A percentile compares a stretch with the other conserved stretches of the same genome.
phyloP scores from a whole-genome alignment of 2,888 invertebrate species.

The Plagiodera versicolora region DNA sequence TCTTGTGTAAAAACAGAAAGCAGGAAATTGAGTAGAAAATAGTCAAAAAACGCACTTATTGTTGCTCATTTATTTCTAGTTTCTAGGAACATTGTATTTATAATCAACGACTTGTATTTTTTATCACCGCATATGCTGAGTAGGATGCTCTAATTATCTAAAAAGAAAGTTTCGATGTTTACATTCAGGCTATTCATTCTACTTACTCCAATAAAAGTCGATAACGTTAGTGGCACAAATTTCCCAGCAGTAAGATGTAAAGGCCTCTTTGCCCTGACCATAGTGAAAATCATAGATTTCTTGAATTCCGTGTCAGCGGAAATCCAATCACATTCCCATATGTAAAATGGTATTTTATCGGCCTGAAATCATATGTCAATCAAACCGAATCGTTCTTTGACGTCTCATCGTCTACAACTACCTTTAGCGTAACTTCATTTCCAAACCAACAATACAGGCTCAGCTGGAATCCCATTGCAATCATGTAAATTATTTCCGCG shows the following conservation, averaged over 20 bases:
- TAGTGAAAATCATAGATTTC: slow-evolving; percentile 46
- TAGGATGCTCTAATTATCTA: slow-evolving; percentile 45
- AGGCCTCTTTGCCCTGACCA: slow-evolving; percentile 45
- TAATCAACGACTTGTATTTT: slow-evolving; percentile 30
- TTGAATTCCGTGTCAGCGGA: slow-evolving; percentile 40
- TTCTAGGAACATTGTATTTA: too few species aligned
- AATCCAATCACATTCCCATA: slow-evolving; percentile 49
- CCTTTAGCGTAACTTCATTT: slow-evolving; percentile 48
- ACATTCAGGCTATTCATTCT: too few species aligned
- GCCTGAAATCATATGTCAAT: slow-evolving; percentile 44
- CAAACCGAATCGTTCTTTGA: too few species aligned
- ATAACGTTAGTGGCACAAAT: slow-evolving; percentile 47
- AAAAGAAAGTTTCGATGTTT: slow-evolving; percentile 22
- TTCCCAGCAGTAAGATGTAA: slow-evolving; percentile 48
- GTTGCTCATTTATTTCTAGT: too few species aligned
- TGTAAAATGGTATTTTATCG: slow-evolving; percentile 40
- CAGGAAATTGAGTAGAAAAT: too few species aligned
- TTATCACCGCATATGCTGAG: slow-evolving; percentile 43
- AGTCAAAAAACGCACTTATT: too few species aligned
- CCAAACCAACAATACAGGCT: slow-evolving; percentile 44
- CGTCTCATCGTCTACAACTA: slow-evolving; percentile 14
- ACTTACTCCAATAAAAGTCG: slow-evolving; percentile 47
- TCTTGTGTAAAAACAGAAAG: background rate
- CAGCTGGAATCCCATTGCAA: slow-evolving; percentile 48
- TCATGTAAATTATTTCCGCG: slow-evolving; percentile 47